Percentiles rank a stretch among this genome's conserved stretches.
Conservation (phyloP, 2,113 vertebrate genomes). For the Phrynosoma platyrhinos region DNA sequence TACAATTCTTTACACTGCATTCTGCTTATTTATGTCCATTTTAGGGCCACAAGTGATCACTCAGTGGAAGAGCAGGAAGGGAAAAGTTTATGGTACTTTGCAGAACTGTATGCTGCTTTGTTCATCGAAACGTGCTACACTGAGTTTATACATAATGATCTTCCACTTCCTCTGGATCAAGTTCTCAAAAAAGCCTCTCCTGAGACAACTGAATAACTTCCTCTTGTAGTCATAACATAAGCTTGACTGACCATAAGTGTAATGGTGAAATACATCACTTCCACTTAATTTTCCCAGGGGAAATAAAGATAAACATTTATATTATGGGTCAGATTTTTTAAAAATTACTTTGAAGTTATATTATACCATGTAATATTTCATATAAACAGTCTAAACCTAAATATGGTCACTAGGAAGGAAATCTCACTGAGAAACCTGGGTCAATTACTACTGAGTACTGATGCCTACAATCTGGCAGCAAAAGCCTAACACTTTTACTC, state of each 20-base stretch:
- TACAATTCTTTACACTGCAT: not conserved
- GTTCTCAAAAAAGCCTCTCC: not conserved
- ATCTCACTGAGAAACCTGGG: not conserved
- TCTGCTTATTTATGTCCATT: too few species aligned
- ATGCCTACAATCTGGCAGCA: not conserved
- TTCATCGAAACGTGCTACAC: not conserved
- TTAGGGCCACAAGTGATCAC: not conserved
- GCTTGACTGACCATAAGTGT: not conserved
- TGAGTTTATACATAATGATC: not conserved
- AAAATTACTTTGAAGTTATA: too few species aligned
- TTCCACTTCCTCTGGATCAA: conserved; percentile 2
- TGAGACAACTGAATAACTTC: conserved; percentile 11
- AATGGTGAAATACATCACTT: conserved; percentile 16
- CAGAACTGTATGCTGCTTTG: not conserved
- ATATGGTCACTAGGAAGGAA: not conserved
- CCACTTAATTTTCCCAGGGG: conserved; percentile 7
- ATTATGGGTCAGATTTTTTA: not conserved
- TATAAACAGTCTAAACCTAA: not conserved
- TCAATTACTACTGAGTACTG: not conserved
- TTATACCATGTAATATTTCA: not conserved
- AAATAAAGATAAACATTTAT: not conserved
- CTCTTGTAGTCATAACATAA: not conserved
- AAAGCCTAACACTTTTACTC: not conserved
- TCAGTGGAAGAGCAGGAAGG: not conserved
- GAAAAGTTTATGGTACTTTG: not conserved